These are phyloP conservation scores for Apistogramma diplotaenia DNA, from an alignment of 2,113 vertebrate genomes.

Conservation along the genomic window DNA sequence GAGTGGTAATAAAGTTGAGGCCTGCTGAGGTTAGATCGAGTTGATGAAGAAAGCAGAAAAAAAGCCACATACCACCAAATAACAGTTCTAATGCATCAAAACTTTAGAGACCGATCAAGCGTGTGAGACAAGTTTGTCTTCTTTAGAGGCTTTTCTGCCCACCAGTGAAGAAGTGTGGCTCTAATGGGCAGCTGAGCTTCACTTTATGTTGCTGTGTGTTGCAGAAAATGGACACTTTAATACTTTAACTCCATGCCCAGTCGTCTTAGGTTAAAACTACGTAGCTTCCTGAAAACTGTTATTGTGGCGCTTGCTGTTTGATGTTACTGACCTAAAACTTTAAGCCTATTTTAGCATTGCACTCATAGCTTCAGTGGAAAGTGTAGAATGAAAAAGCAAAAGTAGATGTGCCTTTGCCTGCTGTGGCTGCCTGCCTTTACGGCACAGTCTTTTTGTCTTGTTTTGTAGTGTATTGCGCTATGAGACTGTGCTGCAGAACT, in stretches of 20 bases:
- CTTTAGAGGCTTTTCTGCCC: neutral
- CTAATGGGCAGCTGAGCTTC: neutral
- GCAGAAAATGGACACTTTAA: slow-evolving; percentile 3
- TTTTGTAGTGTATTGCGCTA: slow-evolving; percentile 28
- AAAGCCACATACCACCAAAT: neutral
- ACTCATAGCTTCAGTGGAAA: slow-evolving; percentile 33
- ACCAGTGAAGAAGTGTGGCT: neutral
- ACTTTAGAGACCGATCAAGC: neutral
- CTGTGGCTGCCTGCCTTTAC: slow-evolving; percentile 16
- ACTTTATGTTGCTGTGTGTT: neutral
- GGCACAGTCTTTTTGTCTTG: slow-evolving; percentile 24
- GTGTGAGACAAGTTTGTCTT: neutral
- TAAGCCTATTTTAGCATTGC: slow-evolving; percentile 53
- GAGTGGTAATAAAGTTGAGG: neutral
- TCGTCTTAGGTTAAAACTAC: slow-evolving; percentile 35
- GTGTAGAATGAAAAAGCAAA: slow-evolving; percentile 20
- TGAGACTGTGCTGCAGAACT: slow-evolving; percentile 31
- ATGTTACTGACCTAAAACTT: slow-evolving; percentile 60
- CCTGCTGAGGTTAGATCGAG: neutral
- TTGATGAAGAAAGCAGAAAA: neutral
- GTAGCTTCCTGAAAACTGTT: slow-evolving; percentile 1
- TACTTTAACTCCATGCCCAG: slow-evolving; percentile 18
- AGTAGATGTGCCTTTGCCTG: slow-evolving; percentile 1
- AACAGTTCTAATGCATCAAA: neutral
- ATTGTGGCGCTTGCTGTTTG: slow-evolving; percentile 44